Base-by-base conservation (phyloP, 2,113 vertebrate genomes). In the Thalassoma bifasciatum region DNA sequence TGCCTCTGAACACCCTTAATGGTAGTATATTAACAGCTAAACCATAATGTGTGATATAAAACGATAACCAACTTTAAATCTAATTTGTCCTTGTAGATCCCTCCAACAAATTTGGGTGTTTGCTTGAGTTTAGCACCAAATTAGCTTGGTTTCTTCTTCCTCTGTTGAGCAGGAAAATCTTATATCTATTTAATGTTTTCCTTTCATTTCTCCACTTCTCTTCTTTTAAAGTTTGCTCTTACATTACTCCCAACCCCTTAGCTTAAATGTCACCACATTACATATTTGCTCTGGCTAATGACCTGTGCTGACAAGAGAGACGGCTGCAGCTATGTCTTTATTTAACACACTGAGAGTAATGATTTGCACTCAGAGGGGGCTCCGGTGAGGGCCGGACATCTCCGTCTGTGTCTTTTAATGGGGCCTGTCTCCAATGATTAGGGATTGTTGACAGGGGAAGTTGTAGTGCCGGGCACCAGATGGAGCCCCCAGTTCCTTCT, bases 371-470 rank as follows among this genome's bases (percentile, higher is more conserved):
- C 75, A 85, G 79, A 84, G 66, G 82, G 82, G 70, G 57, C 73
- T 78, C 82, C 58, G 85, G 72, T 78, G 86, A 86, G 70, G 70
- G 84, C 77, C 19, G 86, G 84, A 88, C 88, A 84, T 75, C 79
- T 81, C 68, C 47, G 83, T 72, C 82, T 69, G 67, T 86, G 79
- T 86, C 84, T 81, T 83, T 83, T 92, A 92, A 92, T 87, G 80
- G 85, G 79, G 57, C 72, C 83, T 86, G 89, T 90, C 89, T 82
- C 85, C 71, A 78, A 66, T 83, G 82, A 92, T 92, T 90, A 92
- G 81, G 64, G 74, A 85, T 81, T 88, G 89, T 87, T 91, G 90
- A 90, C 89, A 85, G 77, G 61, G 67, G 40, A 83, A 81, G 79
- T 85, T 75, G 85, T 77, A 72, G 70, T 78, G 83, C 81, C 83